A percentile compares a stretch with the other conserved stretches of the same genome.
Evolutionary conservation across 2,888 invertebrate genomes (phyloP).

Genomic region (Automeris io): DNA sequence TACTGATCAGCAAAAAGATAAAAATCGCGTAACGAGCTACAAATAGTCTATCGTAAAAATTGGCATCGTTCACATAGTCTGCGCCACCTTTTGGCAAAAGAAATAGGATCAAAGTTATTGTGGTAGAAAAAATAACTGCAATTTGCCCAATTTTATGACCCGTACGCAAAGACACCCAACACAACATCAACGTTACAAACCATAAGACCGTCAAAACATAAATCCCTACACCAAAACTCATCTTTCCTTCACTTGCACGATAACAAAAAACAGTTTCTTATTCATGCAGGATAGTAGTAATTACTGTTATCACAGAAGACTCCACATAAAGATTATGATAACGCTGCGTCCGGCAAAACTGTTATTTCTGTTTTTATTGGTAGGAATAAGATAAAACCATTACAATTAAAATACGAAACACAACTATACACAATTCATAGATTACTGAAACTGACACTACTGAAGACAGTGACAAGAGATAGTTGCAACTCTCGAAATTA

Average conservation of each 20-base stretch:
- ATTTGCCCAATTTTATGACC: slow-evolving; percentile 81
- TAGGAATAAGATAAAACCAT: slow-evolving; percentile 30
- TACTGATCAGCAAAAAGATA: slow-evolving; percentile 40
- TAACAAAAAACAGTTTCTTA: slow-evolving; percentile 22
- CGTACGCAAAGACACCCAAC: slow-evolving; percentile 80
- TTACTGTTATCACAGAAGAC: slow-evolving; percentile 32
- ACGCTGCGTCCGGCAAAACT: slow-evolving; percentile 26
- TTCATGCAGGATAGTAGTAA: slow-evolving; percentile 33
- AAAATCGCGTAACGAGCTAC: slow-evolving; percentile 45
- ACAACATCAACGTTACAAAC: slow-evolving; percentile 78
- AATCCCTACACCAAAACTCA: slow-evolving; percentile 80
- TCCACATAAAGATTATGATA: slow-evolving; percentile 28
- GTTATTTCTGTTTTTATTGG: slow-evolving; percentile 27
- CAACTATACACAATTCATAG: no score
- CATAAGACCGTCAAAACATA: slow-evolving; percentile 81
- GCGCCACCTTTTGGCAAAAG: slow-evolving; percentile 76
- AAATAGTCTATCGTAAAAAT: slow-evolving; percentile 66
- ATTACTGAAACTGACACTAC: neutral
- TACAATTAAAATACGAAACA: no score
- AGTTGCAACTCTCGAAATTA: no score
- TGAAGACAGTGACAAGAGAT: neutral
- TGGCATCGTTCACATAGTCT: slow-evolving; percentile 42
- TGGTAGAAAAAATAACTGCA: slow-evolving; percentile 68
- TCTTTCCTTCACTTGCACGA: slow-evolving; percentile 24
- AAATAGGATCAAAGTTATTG: slow-evolving; percentile 77